Evolutionary conservation across 2,113 vertebrate genomes (phyloP), one percentile per base, ranked within the genome.

Genomic region (Platichthys stellatus): DNA sequence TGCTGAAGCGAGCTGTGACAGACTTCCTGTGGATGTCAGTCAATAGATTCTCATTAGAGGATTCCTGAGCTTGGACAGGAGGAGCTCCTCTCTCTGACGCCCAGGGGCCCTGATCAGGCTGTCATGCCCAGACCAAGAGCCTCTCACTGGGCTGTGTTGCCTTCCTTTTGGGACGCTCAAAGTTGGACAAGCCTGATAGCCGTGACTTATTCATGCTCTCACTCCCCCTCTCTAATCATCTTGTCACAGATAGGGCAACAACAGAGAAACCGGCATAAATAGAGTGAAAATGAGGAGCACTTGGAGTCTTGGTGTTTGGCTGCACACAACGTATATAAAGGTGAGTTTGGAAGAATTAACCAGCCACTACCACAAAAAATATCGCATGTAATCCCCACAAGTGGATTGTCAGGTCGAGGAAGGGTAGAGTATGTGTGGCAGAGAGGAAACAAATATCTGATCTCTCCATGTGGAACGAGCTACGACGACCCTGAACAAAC

Each of bases 381-480:
- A 73, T 74, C 76, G 74, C 62, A 28, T 28, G 23, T 91, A 92
- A 91, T 93, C 89, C 86, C 72, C 60, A 87, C 80, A 89, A 86
- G 71, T 67, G 84, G 81, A 90, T 82, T 89, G 80, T 31, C 67
- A 68, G 76, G 75, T 80, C 24, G n/a, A 72, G 18, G 65, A 31
- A 43, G 63, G 54, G 20, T n/a, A 69, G 15, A 45, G 45, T 17
- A 47, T 3, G 1, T 60, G 70, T 57, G 58, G 23, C 20, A 63
- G n/a, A 38, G 47, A 54, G 31, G 11, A 23, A 49, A 15, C 70
- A 72, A 43, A 53, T 56, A 24, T 61, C 40, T 54, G 23, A 79
- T 49, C 20, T 72, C 15, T 58, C 26, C 12, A 0, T 63, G 53
- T 74, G 28, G 53, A 54, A 83, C 21, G 47, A 53, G 56, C 31